Percentiles rank a stretch among this genome's conserved stretches.
Conservation (phyloP, 1,140 invertebrate species). For the Nylanderia fulva region DNA sequence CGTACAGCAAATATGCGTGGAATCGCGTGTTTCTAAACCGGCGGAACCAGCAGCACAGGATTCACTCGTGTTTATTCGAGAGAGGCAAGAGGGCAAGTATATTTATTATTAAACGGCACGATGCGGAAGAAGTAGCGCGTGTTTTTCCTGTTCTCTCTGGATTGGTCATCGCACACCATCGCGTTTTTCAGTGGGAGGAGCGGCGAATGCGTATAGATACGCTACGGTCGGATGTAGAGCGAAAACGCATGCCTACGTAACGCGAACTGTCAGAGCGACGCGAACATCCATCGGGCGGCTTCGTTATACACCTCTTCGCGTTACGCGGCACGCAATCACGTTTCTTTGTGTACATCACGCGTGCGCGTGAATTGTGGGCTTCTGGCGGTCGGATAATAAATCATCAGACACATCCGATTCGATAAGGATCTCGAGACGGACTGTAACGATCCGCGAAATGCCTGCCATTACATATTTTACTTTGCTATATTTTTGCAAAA, state of each 20-base stretch:
- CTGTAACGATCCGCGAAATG: constrained; percentile 52
- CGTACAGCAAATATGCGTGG: not conserved
- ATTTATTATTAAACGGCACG: constrained; percentile 38
- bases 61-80: constrained; percentile 2
- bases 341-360: constrained; percentile 44
- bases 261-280: constrained; percentile 68
- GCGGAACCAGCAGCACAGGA: not conserved
- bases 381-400: constrained; percentile 69
- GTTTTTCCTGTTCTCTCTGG: constrained; percentile 53
- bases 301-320: constrained; percentile 60
- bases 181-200: constrained; percentile 76
- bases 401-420: constrained; percentile 39
- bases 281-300: constrained; percentile 57
- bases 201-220: constrained; percentile 38
- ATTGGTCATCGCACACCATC: constrained; percentile 72
- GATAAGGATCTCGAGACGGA: constrained; percentile 64
- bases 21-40: not conserved
- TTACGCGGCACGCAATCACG: constrained; percentile 42
- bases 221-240: constrained; percentile 55
- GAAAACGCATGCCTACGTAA: constrained; percentile 75
- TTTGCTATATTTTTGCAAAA: constrained; percentile 38
- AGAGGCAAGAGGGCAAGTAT: constrained; percentile 11
- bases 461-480: not conserved
- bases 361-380: constrained; percentile 50
- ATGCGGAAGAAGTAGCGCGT: constrained; percentile 61